Evolutionary conservation across 2,797 vertebrate genomes (phyloP).

Genomic region (Pithecia hirsuta): DNA sequence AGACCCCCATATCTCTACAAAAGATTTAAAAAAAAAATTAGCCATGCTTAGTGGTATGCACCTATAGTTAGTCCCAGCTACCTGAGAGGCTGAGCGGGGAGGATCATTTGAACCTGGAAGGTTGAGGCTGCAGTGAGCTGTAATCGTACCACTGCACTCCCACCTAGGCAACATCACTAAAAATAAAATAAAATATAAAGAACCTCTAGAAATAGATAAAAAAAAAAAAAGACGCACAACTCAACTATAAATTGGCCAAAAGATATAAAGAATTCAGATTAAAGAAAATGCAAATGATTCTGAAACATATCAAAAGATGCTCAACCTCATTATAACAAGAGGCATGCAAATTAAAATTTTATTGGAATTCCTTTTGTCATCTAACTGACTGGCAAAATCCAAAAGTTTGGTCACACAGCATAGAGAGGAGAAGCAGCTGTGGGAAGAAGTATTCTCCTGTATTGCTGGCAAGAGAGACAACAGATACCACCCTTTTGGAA

Average conservation of each 20-base stretch:
- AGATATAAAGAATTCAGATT: neutral
- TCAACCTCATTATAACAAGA: neutral
- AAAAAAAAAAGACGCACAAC: neutral
- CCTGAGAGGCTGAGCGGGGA: no score
- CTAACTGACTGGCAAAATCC: neutral
- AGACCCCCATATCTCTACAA: no score
- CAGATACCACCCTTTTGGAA: neutral
- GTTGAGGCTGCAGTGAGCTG: no score
- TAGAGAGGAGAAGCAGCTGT: neutral
- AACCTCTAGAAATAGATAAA: neutral
- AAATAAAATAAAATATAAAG: neutral
- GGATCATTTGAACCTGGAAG: no score
- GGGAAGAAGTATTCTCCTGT: neutral
- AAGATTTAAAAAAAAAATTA: no score
- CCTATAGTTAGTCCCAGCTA: no score
- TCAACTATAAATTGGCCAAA: neutral
- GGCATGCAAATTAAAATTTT: neutral
- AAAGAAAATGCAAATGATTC: neutral
- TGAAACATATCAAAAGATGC: neutral
- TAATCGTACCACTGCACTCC: no score
- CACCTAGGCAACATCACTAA: no score
- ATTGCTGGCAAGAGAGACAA: neutral
- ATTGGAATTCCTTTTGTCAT: neutral
- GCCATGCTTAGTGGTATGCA: no score
- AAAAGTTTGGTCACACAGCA: neutral